Evolutionary conservation across 1,140 invertebrate genomes (phyloP).

Genomic region (Aphelinus certus): DNA sequence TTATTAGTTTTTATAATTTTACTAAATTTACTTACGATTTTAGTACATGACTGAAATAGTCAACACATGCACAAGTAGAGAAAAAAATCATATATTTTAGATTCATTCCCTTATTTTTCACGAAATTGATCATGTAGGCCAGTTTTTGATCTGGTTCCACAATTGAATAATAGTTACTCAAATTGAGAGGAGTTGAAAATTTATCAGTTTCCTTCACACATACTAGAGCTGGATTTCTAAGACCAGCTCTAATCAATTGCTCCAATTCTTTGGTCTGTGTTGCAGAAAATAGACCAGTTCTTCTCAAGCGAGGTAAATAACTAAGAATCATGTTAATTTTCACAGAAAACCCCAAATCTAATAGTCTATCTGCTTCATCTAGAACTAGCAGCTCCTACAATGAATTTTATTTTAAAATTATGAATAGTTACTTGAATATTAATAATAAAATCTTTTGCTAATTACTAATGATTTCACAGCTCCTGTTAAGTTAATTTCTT

Average conservation of each 20-base stretch:
- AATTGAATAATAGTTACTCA: slow-evolving; percentile 89
- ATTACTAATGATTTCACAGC: slow-evolving; percentile 79
- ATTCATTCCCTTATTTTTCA: slow-evolving; percentile 69
- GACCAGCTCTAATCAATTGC: slow-evolving; percentile 89
- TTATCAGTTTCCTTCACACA: slow-evolving; percentile 88
- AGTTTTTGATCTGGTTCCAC: slow-evolving; percentile 81
- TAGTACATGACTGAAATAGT: slow-evolving; percentile 89
- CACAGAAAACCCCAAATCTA: slow-evolving; percentile 91
- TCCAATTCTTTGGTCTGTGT: slow-evolving; percentile 97
- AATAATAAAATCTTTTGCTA: slow-evolving; percentile 37
- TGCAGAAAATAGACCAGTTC: slow-evolving; percentile 97
- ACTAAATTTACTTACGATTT: slow-evolving; percentile 59
- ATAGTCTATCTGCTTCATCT: slow-evolving; percentile 95
- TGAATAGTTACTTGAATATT: not conserved
- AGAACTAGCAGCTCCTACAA: slow-evolving; percentile 89
- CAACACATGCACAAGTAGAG: slow-evolving; percentile 94
- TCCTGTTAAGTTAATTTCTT: slow-evolving; percentile 71
- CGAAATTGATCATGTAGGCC: slow-evolving; percentile 77
- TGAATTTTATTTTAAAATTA: slow-evolving; percentile 43
- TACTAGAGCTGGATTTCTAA: slow-evolving; percentile 93
- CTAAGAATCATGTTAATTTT: slow-evolving; percentile 91
- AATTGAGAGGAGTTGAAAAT: slow-evolving; percentile 80
- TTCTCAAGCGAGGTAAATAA: slow-evolving; percentile 89
- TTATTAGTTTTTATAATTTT: not conserved
- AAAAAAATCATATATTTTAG: slow-evolving; percentile 93